Evolutionary conservation across 2,113 vertebrate genomes (phyloP).

Genomic region (Ptyas mucosa): DNA sequence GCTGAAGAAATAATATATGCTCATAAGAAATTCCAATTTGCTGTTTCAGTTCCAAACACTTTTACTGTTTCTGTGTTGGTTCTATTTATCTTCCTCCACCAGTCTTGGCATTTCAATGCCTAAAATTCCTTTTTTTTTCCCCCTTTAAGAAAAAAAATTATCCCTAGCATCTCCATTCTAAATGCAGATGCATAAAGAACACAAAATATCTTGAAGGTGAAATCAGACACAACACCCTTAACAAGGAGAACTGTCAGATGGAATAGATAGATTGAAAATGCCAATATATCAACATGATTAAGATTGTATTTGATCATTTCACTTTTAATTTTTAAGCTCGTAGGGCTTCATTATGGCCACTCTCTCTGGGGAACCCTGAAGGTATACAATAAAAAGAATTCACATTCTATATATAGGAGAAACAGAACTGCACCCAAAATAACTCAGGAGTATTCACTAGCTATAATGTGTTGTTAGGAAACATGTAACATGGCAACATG

Average conservation of each 20-base stretch:
- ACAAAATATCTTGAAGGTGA: not conserved
- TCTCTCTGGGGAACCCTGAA: not conserved
- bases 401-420: not conserved
- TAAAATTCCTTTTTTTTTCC: not conserved
- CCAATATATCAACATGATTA: not conserved
- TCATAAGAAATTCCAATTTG: not conserved
- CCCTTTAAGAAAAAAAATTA: not conserved
- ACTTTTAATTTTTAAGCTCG: not conserved
- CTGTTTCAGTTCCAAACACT: not conserved
- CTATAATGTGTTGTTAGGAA: not conserved
- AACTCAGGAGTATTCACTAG: not conserved
- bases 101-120: not conserved
- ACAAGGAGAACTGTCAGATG: not conserved
- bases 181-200: slow-evolving; percentile 48
- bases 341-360: not conserved
- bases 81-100: not conserved
- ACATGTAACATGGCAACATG: not conserved
- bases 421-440: not conserved
- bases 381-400: not conserved
- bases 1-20: not conserved
- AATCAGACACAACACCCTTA: not conserved
- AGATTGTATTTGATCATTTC: not conserved
- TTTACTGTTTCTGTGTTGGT: not conserved
- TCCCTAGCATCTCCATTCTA: not conserved
- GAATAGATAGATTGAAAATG: not conserved